These are phyloP conservation scores for Sycon ciliatum DNA, from an alignment of 37 sponge, comb jelly and placozoan species.

Conservation along the genomic window DNA sequence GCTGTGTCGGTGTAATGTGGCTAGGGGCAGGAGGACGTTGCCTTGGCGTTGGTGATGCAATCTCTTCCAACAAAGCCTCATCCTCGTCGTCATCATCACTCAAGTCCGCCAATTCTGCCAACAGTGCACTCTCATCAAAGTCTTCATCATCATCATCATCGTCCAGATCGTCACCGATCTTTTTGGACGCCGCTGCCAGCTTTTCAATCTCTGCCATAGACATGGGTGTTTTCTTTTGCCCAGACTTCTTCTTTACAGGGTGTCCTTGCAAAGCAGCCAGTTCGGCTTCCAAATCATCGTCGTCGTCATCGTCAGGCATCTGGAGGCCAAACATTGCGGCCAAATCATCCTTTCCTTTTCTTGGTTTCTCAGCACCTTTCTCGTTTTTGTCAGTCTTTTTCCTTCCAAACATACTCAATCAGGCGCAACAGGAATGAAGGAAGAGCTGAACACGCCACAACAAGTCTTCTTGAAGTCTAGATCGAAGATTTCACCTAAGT, in stretches of 20 bases:
- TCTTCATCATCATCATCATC: slow-evolving; percentile 26
- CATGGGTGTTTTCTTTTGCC: background rate
- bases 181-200: slow-evolving; percentile 21
- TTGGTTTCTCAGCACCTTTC: background rate
- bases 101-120: slow-evolving; percentile 28
- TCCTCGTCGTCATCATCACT: slow-evolving; percentile 11
- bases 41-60: background rate
- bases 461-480: too few species aligned
- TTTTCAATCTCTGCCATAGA: slow-evolving; percentile 24
- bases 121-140: slow-evolving; percentile 23
- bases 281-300: slow-evolving; percentile 72
- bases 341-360: slow-evolving; percentile 19
- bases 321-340: slow-evolving; percentile 41
- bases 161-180: slow-evolving; percentile 24
- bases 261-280: slow-evolving; percentile 55
- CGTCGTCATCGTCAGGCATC: slow-evolving; percentile 26
- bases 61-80: background rate
- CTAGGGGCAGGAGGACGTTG: background rate
- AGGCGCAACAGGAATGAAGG: too few species aligned
- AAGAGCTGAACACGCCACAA: too few species aligned
- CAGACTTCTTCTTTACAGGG: slow-evolving; percentile 16
- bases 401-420: slow-evolving; percentile 44
- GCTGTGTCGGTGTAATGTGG: background rate
- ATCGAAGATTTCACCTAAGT: too few species aligned
- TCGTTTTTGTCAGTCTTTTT: slow-evolving; percentile 39